phyloP scores from a whole-genome alignment of 2,113 vertebrate species.

The Phalacrocorax carbo region DNA sequence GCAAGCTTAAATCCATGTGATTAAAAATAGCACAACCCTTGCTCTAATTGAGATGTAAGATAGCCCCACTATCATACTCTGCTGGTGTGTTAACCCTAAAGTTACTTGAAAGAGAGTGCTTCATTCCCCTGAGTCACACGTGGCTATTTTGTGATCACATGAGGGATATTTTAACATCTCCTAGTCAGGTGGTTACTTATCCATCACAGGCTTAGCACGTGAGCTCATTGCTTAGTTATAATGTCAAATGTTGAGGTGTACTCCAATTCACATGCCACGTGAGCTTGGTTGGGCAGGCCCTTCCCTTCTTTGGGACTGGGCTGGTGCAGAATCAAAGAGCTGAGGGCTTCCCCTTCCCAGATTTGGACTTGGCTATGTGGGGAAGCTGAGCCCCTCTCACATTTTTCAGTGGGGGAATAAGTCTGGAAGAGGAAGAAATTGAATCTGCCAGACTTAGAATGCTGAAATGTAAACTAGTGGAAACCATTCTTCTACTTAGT shows the following conservation, averaged over 20 bases:
- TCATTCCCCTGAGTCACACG: not conserved
- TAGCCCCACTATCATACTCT: not conserved
- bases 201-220: not conserved
- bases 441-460: not conserved
- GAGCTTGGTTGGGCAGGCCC: not conserved
- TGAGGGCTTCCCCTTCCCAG: not conserved
- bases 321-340: not conserved
- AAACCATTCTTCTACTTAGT: not conserved
- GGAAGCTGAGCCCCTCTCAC: not conserved
- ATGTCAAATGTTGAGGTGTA: not conserved
- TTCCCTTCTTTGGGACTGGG: not conserved
- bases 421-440: not conserved
- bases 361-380: not conserved
- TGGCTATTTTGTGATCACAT: not conserved
- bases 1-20: not conserved
- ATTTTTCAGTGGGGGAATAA: not conserved
- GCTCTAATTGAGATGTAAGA: not conserved
- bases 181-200: not conserved
- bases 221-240: not conserved
- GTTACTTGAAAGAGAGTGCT: not conserved
- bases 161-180: not conserved
- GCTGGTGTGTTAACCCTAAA: not conserved
- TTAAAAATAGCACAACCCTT: not conserved
- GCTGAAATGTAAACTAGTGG: not conserved
- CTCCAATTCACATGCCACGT: accelerated